Conservation (phyloP, 2,113 vertebrate species). For the Passer montanus region DNA sequence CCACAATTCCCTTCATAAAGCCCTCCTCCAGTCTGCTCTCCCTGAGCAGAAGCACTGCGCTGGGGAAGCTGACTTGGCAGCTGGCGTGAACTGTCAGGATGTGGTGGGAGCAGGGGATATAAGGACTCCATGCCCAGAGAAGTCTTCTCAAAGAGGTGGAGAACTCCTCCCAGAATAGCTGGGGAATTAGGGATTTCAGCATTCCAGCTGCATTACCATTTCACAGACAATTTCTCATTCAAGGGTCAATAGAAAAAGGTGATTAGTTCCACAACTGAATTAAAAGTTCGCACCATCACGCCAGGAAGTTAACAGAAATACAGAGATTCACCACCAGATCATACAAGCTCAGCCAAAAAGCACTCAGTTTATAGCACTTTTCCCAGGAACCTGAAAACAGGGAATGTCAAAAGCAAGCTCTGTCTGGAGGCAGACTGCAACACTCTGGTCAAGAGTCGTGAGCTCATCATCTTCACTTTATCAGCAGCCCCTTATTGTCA, state of each 20-base stretch:
- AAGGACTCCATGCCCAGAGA: not conserved
- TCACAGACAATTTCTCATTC: not conserved
- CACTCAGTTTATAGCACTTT: not conserved
- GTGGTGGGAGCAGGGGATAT: not conserved
- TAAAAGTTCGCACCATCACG: not conserved
- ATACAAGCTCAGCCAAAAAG: not conserved
- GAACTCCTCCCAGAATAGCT: not conserved
- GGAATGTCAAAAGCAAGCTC: not conserved
- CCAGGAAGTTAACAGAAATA: not conserved
- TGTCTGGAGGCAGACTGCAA: not conserved
- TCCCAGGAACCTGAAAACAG: not conserved
- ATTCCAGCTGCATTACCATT: not conserved
- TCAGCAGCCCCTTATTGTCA: not conserved
- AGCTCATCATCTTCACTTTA: not conserved
- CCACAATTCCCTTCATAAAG: not conserved
- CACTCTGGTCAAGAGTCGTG: accelerated
- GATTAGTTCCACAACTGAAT: not conserved
- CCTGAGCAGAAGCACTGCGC: accelerated
- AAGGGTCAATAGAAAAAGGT: not conserved
- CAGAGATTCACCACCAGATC: not conserved
- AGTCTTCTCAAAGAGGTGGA: not conserved
- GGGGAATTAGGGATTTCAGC: not conserved
- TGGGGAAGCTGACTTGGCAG: accelerated
- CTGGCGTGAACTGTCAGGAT: accelerated
- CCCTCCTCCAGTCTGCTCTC: not conserved